These are phyloP conservation scores for Enteromius radiatus DNA, from an alignment of 2,797 vertebrate genomes.

Conservation along the genomic window DNA sequence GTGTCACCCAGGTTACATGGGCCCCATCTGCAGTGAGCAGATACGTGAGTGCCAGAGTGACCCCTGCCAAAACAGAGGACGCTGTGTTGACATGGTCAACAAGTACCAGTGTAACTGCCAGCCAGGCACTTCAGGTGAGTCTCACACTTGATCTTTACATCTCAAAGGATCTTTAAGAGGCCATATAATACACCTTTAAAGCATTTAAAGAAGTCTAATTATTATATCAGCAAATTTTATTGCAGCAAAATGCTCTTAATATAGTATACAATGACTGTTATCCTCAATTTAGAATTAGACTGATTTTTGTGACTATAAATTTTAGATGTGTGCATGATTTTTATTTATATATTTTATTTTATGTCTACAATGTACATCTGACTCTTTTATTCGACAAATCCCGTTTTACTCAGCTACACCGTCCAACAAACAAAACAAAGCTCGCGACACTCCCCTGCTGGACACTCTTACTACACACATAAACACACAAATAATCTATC, in stretches of 20 bases:
- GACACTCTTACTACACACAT: background rate
- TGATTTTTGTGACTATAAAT: background rate
- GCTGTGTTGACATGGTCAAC: constrained; percentile 90
- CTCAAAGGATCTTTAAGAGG: background rate
- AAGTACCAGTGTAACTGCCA: constrained; percentile 90
- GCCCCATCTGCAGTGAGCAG: constrained; percentile 89
- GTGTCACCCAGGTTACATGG: constrained; percentile 88
- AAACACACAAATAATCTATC: background rate
- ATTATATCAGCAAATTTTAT: background rate
- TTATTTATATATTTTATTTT: background rate
- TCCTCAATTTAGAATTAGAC: background rate
- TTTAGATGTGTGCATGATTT: background rate
- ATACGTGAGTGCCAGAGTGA: constrained; percentile 91
- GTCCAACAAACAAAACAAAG: background rate
- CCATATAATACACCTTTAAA: background rate
- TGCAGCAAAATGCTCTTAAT: background rate
- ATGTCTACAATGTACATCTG: background rate
- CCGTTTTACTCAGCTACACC: background rate
- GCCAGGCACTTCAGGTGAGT: constrained; percentile 85
- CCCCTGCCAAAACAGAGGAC: constrained; percentile 90
- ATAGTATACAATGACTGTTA: background rate
- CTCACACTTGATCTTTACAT: background rate
- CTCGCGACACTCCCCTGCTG: background rate
- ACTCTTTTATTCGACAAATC: background rate
- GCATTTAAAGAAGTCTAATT: background rate